These are phyloP conservation scores for Epistrophe grossulariae DNA, from an alignment of 2,888 invertebrate species.

Conservation along the genomic window DNA sequence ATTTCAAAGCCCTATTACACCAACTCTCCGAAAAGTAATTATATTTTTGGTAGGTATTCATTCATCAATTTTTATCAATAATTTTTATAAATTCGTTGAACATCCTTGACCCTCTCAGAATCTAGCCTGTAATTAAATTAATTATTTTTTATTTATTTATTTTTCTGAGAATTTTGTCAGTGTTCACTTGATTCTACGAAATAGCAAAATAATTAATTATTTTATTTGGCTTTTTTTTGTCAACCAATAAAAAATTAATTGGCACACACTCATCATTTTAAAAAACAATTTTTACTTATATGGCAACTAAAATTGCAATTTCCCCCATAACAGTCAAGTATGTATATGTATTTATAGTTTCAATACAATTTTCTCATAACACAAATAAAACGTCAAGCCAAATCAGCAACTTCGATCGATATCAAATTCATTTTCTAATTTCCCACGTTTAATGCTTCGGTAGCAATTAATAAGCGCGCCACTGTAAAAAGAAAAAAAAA, in stretches of 20 bases:
- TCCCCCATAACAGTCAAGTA: constrained; percentile 57
- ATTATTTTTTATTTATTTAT: neutral
- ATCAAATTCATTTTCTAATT: constrained; percentile 68
- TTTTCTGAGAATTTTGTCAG: neutral
- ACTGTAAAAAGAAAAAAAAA: constrained; percentile 6
- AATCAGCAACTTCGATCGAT: constrained; percentile 60
- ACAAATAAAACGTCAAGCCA: constrained; percentile 15
- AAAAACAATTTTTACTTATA: neutral
- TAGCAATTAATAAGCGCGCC: constrained; percentile 56
- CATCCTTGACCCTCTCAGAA: neutral
- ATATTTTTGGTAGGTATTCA: no score
- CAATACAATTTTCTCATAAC: constrained; percentile 58
- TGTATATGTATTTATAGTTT: neutral
- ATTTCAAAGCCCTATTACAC: no score
- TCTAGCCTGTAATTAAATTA: neutral
- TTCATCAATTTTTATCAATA: neutral
- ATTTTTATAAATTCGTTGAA: neutral
- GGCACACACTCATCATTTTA: constrained; percentile 4
- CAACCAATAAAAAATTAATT: neutral
- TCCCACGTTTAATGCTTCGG: constrained; percentile 64
- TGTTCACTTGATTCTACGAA: neutral
- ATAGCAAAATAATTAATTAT: neutral
- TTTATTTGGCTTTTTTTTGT: neutral
- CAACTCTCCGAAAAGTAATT: no score
- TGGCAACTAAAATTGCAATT: constrained; percentile 55